Evolutionary conservation across 2,113 vertebrate species (phyloP).

Genomic region (Rana temporaria): DNA sequence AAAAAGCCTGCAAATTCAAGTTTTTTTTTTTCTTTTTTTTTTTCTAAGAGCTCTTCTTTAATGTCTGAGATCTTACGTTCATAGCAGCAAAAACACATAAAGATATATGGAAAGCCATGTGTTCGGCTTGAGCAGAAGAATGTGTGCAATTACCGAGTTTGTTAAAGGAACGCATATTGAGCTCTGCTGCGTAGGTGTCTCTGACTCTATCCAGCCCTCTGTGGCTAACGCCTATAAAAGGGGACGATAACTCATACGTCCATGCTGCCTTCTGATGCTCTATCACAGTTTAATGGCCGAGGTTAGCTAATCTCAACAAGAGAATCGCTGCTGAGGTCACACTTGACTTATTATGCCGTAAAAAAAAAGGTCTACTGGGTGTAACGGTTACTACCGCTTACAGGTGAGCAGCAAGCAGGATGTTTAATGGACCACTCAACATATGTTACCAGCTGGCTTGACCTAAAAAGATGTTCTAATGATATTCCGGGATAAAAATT

Average conservation of each 20-base stretch:
- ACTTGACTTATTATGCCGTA: slow-evolving; percentile 35
- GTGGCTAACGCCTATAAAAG: slow-evolving; percentile 60
- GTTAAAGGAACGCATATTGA: neutral
- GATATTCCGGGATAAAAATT: too few relatives aligned
- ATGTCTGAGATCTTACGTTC: slow-evolving; percentile 40
- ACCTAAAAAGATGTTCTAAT: too few relatives aligned
- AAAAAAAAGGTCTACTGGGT: slow-evolving; percentile 24
- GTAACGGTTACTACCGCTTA: slow-evolving; percentile 26
- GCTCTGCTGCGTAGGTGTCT: neutral
- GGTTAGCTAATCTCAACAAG: slow-evolving; percentile 18
- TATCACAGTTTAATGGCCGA: slow-evolving; percentile 21
- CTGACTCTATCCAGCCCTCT: neutral
- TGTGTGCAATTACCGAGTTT: slow-evolving; percentile 30
- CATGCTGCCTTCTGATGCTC: neutral
- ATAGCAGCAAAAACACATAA: slow-evolving; percentile 44
- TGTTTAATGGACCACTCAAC: too few relatives aligned
- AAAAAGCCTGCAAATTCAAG: slow-evolving; percentile 28
- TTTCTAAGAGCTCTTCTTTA: slow-evolving; percentile 27
- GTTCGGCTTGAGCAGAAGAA: neutral
- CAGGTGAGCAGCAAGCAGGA: neutral
- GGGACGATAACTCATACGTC: slow-evolving; percentile 43
- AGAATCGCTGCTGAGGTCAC: slow-evolving; percentile 51
- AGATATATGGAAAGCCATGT: slow-evolving; percentile 54
- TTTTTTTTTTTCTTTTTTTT: slow-evolving; percentile 1
- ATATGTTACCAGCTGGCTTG: too few relatives aligned